Base-by-base conservation (phyloP, 1,140 invertebrate genomes). In the Asobara japonica region DNA sequence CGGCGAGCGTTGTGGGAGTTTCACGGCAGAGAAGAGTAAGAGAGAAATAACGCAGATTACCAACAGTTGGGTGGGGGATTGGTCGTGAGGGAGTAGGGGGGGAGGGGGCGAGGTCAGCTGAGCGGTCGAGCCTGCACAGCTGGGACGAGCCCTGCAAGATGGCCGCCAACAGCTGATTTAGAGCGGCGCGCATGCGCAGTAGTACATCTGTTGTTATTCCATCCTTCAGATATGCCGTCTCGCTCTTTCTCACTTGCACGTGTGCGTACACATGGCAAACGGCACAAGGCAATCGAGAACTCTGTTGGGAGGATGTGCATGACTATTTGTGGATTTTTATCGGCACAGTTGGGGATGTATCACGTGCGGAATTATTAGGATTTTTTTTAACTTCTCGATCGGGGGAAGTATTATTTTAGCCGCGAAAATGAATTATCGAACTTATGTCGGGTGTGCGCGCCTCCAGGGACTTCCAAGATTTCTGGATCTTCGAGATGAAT, bases 91-190 rank as follows among this genome's bases (percentile, higher is more conserved):
- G 27, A 41, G 31, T 76, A 76, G 71, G 71, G 70, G 65, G 48
- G 18, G 71, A 74, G 74, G 66, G 74, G 76, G 68, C 81, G 80
- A 80, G 82, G 81, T 83, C 84, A 86, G 84, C 83, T 83, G 83
- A 85, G 79, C 80, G 79, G 78, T 76, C 36, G 36, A 36, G 62
- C 41, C 27, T 33, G 22, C 64, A 72, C 70, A 72, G 78, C 70
- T 71, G 76, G 73, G 74, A 75, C 80, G 80, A 81, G 80, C 80
- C 78, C 79, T 83, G 77, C 78, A 83, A 84, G 79, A 84, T 86
- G 82, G 82, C 82, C 16, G 82, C 64, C 65, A 85, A 84, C 83
- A 85, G 84, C 84, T 86, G 84, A 86, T 85, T 79, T 79, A 51
- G 38, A 41, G 11, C 31, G 8, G 13, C 13, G 36, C 61, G 78